Percentiles rank a stretch among this genome's conserved stretches.
Evolutionary conservation across 2,797 vertebrate species (phyloP).

Genomic region (Novumbra hubbsi): DNA sequence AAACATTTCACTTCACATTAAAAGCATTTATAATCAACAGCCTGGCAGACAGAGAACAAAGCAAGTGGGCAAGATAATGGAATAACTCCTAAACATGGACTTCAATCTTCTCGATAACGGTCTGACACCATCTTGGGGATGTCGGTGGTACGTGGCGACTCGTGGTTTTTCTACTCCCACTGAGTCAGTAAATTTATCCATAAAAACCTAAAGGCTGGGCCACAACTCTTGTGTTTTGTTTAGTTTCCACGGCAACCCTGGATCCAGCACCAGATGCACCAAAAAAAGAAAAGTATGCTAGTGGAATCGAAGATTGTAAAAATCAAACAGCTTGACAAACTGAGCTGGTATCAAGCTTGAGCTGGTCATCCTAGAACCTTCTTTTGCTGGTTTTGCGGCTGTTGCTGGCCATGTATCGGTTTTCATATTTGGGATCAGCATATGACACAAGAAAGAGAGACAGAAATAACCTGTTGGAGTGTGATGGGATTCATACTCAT

Average conservation of each 20-base stretch:
- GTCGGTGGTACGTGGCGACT: slow-evolving; percentile 9
- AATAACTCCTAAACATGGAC: slow-evolving; percentile 14
- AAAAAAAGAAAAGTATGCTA: slow-evolving; percentile 21
- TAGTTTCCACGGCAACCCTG: slow-evolving; percentile 49
- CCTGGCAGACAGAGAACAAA: neutral
- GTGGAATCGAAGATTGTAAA: neutral
- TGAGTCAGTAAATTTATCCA: slow-evolving; percentile 27
- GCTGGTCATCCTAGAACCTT: too few species aligned
- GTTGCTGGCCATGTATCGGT: too few species aligned
- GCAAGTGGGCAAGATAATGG: neutral
- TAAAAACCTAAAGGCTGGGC: slow-evolving; percentile 32
- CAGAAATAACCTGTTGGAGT: neutral
- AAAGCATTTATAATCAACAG: neutral
- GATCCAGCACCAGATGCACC: slow-evolving; percentile 21
- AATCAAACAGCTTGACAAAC: too few species aligned
- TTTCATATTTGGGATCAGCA: neutral
- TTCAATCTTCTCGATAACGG: neutral
- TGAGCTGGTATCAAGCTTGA: too few species aligned
- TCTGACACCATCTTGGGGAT: slow-evolving; percentile 22
- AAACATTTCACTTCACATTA: neutral
- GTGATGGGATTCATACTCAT: neutral
- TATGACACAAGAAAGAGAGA: neutral
- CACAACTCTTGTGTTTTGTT: slow-evolving; percentile 41
- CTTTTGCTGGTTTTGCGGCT: too few species aligned
- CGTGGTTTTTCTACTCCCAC: slow-evolving; percentile 19